Base-by-base conservation (phyloP, 2,797 vertebrate species). In the Gymnoscopelus microlampas region DNA sequence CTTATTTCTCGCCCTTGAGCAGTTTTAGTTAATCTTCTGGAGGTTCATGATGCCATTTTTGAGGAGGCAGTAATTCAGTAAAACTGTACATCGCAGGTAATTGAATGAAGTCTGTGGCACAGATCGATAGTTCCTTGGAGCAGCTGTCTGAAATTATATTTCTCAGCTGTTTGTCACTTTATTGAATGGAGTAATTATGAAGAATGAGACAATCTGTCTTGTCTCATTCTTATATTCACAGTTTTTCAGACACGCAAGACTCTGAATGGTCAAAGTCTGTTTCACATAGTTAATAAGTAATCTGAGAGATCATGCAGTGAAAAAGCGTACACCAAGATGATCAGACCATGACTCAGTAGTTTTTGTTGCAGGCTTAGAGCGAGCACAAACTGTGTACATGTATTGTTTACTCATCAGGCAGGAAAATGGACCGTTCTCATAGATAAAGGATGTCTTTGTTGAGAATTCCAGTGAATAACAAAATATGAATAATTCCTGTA, bases 271-370 rank as follows among this genome's bases (percentile, higher is more conserved):
- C 82, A 85, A 89, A 89, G 89, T 89, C 68, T 59, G 23, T 60
- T 12, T 6, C 51, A 24, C 50, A 1, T 53, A 61, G 87, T 89
- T 87, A 89, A 89, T 88, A 51, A 85, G 61, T 88, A 78, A 85
- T 76, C 51, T 2, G 15, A 68, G 75, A 55, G 26, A 44, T 53
- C 59, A 26, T 39, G 39, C 11, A 5, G 14, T n/a, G 44, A 63
- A 80, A 64, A 47, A 8, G 14, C 65, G 48, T 35, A 63, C 54
- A 66, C 53, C 53, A 56, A 35, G 58, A 74, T 24, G 29, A 64
- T 66, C 29, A 65, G 62, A 63, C 44, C 60, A 3, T 81, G 76
- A 81, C 39, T 59, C 71, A 44, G 44, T 5, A 19, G 47, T 66
- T 78, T 6, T 53, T 19, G 47, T 39, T 58, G 24, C 13, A 29